Percentiles rank a stretch among this genome's conserved stretches.
Evolutionary conservation across 2,888 invertebrate species (phyloP).

Genomic region (Amblyjoppa proteus): DNA sequence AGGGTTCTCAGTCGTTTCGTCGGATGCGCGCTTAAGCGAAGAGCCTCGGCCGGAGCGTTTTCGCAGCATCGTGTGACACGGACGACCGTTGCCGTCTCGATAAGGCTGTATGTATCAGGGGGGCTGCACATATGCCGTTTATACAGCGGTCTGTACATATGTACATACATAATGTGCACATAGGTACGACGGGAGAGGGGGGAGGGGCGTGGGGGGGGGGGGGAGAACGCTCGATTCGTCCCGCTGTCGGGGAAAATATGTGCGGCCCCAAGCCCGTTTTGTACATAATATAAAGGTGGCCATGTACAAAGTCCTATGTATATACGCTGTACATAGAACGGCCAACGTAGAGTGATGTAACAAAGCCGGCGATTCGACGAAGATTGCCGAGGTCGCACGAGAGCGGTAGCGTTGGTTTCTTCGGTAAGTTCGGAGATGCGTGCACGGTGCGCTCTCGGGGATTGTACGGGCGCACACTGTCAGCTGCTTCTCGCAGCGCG

Average conservation of each 20-base stretch:
- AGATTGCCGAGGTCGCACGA: slow-evolving; percentile 78
- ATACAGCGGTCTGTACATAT: slow-evolving; percentile 43
- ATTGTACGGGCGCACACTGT: slow-evolving; percentile 29
- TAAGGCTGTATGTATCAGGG: slow-evolving; percentile 15
- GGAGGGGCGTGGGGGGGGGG: slow-evolving; percentile 1
- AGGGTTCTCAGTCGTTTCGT: slow-evolving; percentile 51
- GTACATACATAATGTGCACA: slow-evolving; percentile 41
- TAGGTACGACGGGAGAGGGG: slow-evolving; percentile 3
- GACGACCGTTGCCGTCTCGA: slow-evolving; percentile 46
- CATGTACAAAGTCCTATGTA: slow-evolving; percentile 57
- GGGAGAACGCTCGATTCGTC: slow-evolving; percentile 60
- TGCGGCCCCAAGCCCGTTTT: slow-evolving; percentile 61
- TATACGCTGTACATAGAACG: slow-evolving; percentile 60
- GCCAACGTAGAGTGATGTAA: slow-evolving; percentile 82
- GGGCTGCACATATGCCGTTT: slow-evolving; percentile 46
- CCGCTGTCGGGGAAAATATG: slow-evolving; percentile 64
- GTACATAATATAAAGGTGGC: slow-evolving; percentile 65
- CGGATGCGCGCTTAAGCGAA: slow-evolving; percentile 18
- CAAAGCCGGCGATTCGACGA: slow-evolving; percentile 80
- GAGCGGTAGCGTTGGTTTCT: slow-evolving; percentile 58
- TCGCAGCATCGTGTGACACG: slow-evolving; percentile 65
- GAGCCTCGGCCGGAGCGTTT: slow-evolving; percentile 7
- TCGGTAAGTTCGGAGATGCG: slow-evolving; percentile 59
- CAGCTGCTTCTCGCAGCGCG: slow-evolving; percentile 72
- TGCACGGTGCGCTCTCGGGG: slow-evolving; percentile 48